phyloP scores from a whole-genome alignment of 2,888 invertebrate genomes.

The Kryphioiulus occultus region DNA sequence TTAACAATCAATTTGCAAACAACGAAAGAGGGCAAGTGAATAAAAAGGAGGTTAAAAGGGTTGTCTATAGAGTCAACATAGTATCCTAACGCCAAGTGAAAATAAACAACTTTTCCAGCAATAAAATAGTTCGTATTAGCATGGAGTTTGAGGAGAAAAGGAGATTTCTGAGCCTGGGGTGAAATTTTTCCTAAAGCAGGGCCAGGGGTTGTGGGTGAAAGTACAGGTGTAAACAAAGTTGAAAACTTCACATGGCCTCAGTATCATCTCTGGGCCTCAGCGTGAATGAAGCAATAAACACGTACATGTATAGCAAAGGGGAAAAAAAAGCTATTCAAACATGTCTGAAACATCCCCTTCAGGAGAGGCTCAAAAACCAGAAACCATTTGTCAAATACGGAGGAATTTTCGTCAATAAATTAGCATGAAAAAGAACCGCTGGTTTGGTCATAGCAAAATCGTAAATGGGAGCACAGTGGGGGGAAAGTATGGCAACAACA shows the following conservation, averaged over 20 bases:
- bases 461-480: background rate
- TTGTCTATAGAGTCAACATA: background rate
- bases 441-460: background rate
- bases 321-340: background rate
- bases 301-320: too few relatives aligned
- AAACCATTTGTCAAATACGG: background rate
- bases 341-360: background rate
- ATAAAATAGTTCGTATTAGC: background rate
- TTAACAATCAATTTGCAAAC: background rate
- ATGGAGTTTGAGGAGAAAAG: background rate
- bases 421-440: background rate
- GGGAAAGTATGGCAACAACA: background rate
- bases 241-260: slow-evolving; percentile 5
- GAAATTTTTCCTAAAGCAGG: background rate
- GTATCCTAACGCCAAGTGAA: background rate
- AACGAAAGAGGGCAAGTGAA: background rate
- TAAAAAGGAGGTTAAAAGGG: background rate
- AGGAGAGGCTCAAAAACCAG: background rate
- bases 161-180: background rate
- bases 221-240: background rate
- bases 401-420: background rate
- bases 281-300: background rate
- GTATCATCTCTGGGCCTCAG: background rate
- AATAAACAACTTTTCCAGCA: background rate
- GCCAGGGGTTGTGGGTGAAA: background rate